Percentiles rank a stretch among this genome's conserved stretches.
Conservation (phyloP, 2,113 vertebrate species). For the Phalacrocorax brasilianus region DNA sequence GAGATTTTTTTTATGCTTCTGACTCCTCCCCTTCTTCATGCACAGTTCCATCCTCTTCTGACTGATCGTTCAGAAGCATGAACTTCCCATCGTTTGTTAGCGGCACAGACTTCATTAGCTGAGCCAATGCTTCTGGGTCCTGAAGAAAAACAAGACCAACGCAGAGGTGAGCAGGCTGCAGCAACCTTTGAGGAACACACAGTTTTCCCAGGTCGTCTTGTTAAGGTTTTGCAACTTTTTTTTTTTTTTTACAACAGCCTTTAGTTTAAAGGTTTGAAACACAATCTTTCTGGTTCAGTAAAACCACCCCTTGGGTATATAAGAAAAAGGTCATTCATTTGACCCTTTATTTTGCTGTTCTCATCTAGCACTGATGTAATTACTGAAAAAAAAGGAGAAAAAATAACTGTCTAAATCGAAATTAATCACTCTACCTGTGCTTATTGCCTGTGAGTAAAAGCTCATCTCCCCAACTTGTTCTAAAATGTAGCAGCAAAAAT, state of each 20-base stretch:
- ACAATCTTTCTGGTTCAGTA: not conserved
- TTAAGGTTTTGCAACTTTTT: not conserved
- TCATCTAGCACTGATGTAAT: not conserved
- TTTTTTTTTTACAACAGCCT: not conserved
- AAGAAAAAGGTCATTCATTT: not conserved
- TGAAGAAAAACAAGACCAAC: conserved; percentile 36
- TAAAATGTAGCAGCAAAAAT: not conserved
- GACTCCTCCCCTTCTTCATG: conserved; percentile 84
- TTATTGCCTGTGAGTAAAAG: not conserved
- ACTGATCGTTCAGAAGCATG: conserved; percentile 82
- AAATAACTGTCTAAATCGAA: not conserved
- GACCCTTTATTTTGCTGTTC: not conserved
- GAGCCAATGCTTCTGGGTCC: conserved; percentile 92
- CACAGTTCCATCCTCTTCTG: conserved; percentile 59
- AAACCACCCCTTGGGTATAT: not conserved
- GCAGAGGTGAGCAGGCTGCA: not conserved
- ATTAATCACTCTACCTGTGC: not conserved
- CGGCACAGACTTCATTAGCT: conserved; percentile 91
- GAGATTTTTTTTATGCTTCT: conserved; percentile 80
- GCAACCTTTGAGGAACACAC: not conserved
- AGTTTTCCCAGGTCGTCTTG: not conserved
- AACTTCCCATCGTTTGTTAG: conserved; percentile 93
- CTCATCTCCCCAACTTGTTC: not conserved
- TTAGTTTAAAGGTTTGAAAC: not conserved
- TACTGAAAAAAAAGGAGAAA: not conserved